Percentiles rank a stretch among this genome's conserved stretches.
These are phyloP conservation scores for Hemibagrus guttatus DNA, from an alignment of 2,797 vertebrate species.

Conservation along the genomic window DNA sequence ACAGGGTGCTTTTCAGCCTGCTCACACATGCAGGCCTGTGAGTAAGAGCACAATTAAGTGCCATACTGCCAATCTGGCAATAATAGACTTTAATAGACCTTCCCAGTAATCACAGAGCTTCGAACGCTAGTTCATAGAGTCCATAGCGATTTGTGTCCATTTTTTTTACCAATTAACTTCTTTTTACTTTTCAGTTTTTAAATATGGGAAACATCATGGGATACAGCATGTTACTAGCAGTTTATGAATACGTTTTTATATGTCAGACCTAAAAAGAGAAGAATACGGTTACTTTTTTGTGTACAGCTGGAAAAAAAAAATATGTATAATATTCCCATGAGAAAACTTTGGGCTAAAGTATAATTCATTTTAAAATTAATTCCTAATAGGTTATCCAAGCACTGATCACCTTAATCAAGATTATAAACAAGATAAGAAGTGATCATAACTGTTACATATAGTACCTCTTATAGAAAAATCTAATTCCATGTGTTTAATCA, in stretches of 20 bases:
- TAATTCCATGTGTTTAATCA: neutral
- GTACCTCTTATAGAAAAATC: neutral
- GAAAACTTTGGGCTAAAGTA: neutral
- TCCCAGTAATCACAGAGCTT: neutral
- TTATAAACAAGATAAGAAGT: neutral
- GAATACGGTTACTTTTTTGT: neutral
- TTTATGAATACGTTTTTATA: neutral
- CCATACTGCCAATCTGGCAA: constrained; percentile 30
- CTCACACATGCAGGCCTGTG: constrained; percentile 35
- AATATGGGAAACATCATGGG: neutral
- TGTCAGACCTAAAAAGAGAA: neutral
- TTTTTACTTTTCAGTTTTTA: neutral
- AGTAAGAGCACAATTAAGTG: constrained; percentile 46
- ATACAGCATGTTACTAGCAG: neutral
- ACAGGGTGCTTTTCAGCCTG: constrained; percentile 31
- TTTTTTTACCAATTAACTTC: too few species aligned
- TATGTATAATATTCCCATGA: neutral
- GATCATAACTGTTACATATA: neutral
- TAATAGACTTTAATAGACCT: constrained; percentile 33
- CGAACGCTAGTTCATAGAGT: neutral
- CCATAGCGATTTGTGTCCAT: neutral
- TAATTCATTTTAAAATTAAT: neutral
- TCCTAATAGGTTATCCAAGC: neutral
- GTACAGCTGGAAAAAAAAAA: neutral
- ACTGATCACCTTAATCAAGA: neutral